Conservation (phyloP, 2,797 vertebrate genomes). For the Megaceryle alcyon region DNA sequence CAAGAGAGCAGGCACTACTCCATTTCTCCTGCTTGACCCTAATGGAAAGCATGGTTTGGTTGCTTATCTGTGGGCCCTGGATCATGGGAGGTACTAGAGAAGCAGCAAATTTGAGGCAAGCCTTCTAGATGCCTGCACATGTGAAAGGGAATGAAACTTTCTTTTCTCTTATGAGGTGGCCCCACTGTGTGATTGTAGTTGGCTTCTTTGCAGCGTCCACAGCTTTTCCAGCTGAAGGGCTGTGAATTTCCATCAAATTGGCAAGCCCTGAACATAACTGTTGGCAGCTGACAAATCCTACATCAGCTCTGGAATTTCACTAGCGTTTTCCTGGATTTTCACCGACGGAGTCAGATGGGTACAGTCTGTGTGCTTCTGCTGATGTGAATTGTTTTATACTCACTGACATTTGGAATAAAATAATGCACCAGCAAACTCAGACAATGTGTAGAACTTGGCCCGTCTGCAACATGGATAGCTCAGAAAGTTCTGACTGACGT, state of each 20-base stretch:
- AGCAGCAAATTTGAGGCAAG: not conserved
- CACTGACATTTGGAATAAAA: not conserved
- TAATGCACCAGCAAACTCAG: not conserved
- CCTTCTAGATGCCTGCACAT: not conserved
- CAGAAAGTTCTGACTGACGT: not conserved
- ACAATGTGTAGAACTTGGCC: not conserved
- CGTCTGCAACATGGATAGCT: not conserved
- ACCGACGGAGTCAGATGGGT: not conserved
- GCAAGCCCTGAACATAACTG: not conserved
- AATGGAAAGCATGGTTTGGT: not conserved
- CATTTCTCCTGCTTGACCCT: not conserved
- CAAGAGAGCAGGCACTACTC: not conserved
- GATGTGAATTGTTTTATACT: slow-evolving; percentile 8
- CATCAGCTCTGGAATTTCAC: slow-evolving; percentile 15
- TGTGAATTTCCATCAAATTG: not conserved
- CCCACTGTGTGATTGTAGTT: not conserved
- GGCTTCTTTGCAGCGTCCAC: not conserved
- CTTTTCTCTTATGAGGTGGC: not conserved
- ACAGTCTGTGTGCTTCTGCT: not conserved
- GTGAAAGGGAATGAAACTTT: not conserved
- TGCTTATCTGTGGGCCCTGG: not conserved
- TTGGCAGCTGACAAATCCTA: slow-evolving; percentile 8
- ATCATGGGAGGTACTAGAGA: not conserved
- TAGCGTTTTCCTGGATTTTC: not conserved
- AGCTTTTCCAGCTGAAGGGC: slow-evolving; percentile 28